Evolutionary conservation across 2,888 invertebrate species (phyloP).

Genomic region (Troilus luridus): DNA sequence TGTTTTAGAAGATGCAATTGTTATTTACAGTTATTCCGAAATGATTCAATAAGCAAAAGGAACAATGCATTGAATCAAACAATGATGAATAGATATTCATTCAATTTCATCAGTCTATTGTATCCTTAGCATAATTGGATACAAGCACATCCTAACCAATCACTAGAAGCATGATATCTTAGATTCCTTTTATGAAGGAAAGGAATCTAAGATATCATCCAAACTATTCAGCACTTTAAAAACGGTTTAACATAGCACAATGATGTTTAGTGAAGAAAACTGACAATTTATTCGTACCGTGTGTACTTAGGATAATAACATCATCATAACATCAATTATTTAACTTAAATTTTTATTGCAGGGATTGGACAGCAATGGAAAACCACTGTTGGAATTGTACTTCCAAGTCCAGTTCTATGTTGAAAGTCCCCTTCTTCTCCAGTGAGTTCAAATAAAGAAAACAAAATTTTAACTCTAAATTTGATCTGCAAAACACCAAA

Average conservation of each 20-base stretch:
- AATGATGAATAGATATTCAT: conserved; percentile 28
- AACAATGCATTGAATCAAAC: conserved; percentile 2
- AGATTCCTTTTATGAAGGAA: background rate
- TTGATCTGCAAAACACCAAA: background rate
- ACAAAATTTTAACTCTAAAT: background rate
- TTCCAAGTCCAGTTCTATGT: conserved; percentile 95
- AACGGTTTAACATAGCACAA: background rate
- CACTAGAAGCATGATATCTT: background rate
- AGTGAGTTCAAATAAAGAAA: conserved; percentile 70
- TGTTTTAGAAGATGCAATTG: conserved; percentile 8
- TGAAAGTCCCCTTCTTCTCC: conserved; percentile 89
- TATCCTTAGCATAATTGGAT: background rate
- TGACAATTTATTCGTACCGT: too few relatives aligned
- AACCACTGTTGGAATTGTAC: conserved; percentile 89
- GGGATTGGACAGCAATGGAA: conserved; percentile 92
- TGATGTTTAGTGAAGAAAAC: too few relatives aligned
- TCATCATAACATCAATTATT: background rate
- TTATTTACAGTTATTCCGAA: conserved; percentile 29
- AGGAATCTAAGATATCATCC: background rate
- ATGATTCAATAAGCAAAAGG: conserved; percentile 11
- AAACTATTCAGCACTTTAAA: background rate
- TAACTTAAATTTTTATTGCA: conserved; percentile 69
- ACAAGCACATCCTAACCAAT: background rate
- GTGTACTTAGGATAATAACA: background rate
- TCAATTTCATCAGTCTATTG: conserved; percentile 14